phyloP scores from a whole-genome alignment of 2,888 invertebrate species.

The Ariolimax columbianus region DNA sequence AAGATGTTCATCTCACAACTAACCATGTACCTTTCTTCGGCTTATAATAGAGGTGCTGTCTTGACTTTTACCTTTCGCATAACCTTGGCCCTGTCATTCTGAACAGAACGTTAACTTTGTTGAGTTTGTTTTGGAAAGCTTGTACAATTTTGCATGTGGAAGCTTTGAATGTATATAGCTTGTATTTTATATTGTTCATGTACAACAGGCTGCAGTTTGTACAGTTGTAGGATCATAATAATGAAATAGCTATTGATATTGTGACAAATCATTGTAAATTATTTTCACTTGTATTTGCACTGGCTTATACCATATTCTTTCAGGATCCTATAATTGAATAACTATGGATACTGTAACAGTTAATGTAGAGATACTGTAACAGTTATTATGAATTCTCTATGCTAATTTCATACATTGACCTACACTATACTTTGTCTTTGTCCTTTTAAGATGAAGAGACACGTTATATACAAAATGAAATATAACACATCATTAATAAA shows the following conservation, averaged over 20 bases:
- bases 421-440: no score
- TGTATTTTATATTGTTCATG: neutral
- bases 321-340: no score
- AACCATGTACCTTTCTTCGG: neutral
- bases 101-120: neutral
- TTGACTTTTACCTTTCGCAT: neutral
- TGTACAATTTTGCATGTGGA: neutral
- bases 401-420: no score
- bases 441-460: no score
- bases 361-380: no score
- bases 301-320: no score
- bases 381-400: no score
- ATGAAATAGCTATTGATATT: neutral
- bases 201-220: neutral
- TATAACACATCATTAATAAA: neutral
- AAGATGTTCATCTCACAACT: neutral
- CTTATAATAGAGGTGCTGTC: neutral
- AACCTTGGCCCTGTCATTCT: neutral
- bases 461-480: no score
- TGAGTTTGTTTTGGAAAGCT: neutral
- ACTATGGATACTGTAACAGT: no score
- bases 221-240: neutral
- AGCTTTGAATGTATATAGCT: slow-evolving; percentile 23
- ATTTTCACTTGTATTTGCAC: no score
- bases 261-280: neutral